A percentile compares a stretch with the other conserved stretches of the same genome.
These are phyloP conservation scores for Tethea ocularis DNA, from an alignment of 2,888 invertebrate genomes.

Conservation along the genomic window DNA sequence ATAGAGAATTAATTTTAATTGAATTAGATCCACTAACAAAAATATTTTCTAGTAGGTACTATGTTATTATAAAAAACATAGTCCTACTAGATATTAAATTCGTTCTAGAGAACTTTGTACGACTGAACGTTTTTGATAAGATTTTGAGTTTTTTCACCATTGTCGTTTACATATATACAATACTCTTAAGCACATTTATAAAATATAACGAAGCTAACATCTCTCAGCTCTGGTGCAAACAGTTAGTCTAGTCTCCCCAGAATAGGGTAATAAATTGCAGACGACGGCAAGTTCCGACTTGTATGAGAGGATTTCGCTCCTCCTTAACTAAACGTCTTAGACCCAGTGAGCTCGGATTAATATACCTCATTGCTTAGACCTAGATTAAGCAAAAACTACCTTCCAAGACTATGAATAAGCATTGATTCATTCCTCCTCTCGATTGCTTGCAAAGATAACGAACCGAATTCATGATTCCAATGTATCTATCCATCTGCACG, in stretches of 20 bases:
- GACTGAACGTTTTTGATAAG: neutral
- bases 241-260: conserved; percentile 50
- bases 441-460: conserved; percentile 1
- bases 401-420: neutral
- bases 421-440: neutral
- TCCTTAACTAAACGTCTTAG: conserved; percentile 24
- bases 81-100: no score
- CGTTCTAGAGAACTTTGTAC: no score
- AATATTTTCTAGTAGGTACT: neutral
- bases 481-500: conserved; percentile 2
- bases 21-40: neutral
- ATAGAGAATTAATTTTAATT: neutral
- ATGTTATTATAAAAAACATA: no score
- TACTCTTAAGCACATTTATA: neutral
- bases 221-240: conserved; percentile 27
- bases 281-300: conserved; percentile 44
- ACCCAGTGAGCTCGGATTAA: no score
- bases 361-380: no score
- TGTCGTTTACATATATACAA: no score
- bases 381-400: conserved; percentile 23
- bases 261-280: conserved; percentile 62
- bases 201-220: neutral
- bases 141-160: neutral
- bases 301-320: conserved; percentile 15
- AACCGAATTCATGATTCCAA: conserved; percentile 4